Conservation (phyloP, 2,113 vertebrate genomes). For the Sigmodon hispidus region DNA sequence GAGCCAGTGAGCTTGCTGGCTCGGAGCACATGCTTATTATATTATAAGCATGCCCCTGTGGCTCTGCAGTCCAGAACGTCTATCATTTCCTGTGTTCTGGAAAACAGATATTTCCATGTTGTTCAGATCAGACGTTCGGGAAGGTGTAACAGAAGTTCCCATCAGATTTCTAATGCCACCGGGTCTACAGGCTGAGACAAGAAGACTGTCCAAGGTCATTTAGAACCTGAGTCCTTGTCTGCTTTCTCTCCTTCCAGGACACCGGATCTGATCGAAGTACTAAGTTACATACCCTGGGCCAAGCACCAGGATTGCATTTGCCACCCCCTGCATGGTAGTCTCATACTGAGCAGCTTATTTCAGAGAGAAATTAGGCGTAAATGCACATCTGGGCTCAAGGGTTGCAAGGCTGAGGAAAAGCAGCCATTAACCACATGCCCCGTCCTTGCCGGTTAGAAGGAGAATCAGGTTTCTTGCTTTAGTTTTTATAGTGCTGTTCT, state of each 20-base stretch:
- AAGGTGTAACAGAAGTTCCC: constrained; percentile 17
- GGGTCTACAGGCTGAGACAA: background rate
- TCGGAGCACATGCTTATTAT: background rate
- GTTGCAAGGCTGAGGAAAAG: background rate
- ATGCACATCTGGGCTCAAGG: background rate
- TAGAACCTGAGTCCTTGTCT: constrained; percentile 63
- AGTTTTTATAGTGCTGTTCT: background rate
- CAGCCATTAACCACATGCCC: background rate
- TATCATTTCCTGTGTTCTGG: background rate
- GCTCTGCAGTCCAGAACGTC: background rate
- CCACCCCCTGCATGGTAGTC: background rate
- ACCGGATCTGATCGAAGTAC: background rate
- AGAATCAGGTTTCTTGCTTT: background rate
- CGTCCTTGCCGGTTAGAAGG: background rate
- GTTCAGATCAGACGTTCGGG: background rate
- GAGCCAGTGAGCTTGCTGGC: background rate
- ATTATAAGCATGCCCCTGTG: background rate
- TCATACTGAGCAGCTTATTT: background rate
- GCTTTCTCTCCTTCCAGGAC: constrained; percentile 48
- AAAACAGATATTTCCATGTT: background rate
- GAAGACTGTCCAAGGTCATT: background rate
- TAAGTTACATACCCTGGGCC: constrained; percentile 16
- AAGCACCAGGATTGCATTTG: constrained; percentile 32
- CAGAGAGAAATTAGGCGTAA: background rate
- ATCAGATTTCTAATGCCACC: background rate